These are phyloP conservation scores for Leptodactylus fallax DNA, from an alignment of 2,797 vertebrate species.

Conservation along the genomic window DNA sequence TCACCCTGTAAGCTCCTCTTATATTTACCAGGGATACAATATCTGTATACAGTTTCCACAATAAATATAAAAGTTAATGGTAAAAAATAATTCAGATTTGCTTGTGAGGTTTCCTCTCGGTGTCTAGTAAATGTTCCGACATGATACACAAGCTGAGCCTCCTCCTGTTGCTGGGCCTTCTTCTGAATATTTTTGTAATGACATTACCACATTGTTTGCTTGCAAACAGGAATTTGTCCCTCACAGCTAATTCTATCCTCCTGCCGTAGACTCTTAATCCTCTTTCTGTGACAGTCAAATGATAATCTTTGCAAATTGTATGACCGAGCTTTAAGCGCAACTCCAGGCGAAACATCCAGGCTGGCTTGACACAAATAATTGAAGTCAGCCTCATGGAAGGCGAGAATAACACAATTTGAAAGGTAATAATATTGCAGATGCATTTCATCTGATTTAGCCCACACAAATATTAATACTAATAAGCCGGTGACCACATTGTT, in stretches of 20 bases:
- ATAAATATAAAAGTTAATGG: not conserved
- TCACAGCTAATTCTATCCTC: slow-evolving; percentile 24
- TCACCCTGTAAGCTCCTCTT: not conserved
- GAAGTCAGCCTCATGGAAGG: slow-evolving; percentile 38
- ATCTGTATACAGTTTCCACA: too few relatives aligned
- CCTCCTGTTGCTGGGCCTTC: not conserved
- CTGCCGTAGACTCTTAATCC: slow-evolving; percentile 3
- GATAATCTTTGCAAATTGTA: slow-evolving; percentile 52
- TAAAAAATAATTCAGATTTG: not conserved
- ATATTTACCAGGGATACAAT: not conserved
- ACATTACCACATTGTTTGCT: slow-evolving; percentile 35
- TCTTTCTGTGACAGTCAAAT: slow-evolving; percentile 33
- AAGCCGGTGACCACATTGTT: slow-evolving; percentile 22
- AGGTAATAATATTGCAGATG: slow-evolving; percentile 48
- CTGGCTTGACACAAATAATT: slow-evolving; percentile 50
- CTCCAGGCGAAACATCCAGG: slow-evolving; percentile 45
- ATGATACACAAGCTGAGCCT: not conserved
- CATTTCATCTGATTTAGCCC: slow-evolving; percentile 50
- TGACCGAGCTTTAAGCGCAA: slow-evolving; percentile 12
- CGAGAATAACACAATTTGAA: slow-evolving; percentile 45
- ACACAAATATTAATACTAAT: slow-evolving; percentile 55
- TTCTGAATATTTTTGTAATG: slow-evolving; percentile 15
- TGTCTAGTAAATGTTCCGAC: not conserved
- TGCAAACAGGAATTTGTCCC: slow-evolving; percentile 33
- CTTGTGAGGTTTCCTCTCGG: not conserved